These are phyloP conservation scores for Odontocerum albicorne DNA, from an alignment of 2,888 invertebrate genomes.

Conservation along the genomic window DNA sequence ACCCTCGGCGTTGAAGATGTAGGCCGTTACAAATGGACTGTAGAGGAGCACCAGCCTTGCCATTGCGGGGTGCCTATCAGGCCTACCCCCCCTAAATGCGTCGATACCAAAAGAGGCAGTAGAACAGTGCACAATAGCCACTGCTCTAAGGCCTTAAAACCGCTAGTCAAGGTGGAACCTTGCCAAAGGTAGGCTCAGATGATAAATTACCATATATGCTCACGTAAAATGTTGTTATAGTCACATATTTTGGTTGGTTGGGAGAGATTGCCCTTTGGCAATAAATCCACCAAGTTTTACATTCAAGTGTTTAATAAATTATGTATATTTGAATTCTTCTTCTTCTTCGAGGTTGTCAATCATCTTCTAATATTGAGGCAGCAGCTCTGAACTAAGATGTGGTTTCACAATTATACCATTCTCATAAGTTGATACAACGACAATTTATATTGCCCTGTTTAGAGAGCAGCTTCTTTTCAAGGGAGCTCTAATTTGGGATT, in stretches of 20 bases:
- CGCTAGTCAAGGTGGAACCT: not conserved
- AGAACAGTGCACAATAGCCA: conserved; percentile 47
- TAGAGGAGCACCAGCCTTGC: conserved; percentile 44
- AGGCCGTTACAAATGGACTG: conserved; percentile 40
- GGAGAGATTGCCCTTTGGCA: not conserved
- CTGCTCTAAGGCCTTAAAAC: conserved; percentile 39
- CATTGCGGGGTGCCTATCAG: conserved; percentile 1
- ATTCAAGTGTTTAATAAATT: too few species aligned
- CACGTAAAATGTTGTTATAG: not conserved
- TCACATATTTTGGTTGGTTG: not conserved
- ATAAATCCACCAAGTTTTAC: not conserved
- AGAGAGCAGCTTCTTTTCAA: too few species aligned
- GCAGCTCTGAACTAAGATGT: too few species aligned
- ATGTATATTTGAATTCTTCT: too few species aligned
- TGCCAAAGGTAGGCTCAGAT: conserved; percentile 6
- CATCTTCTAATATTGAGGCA: too few species aligned
- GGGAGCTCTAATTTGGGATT: too few species aligned
- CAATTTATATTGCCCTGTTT: too few species aligned
- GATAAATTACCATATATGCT: too few species aligned
- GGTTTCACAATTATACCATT: too few species aligned
- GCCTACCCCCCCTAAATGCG: conserved; percentile 45
- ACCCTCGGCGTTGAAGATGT: conserved; percentile 10
- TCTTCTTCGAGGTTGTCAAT: too few species aligned
- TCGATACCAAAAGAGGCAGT: conserved; percentile 38
- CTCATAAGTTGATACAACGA: too few species aligned